phyloP scores from a whole-genome alignment of 1,140 invertebrate genomes.

The Aporrectodea caliginosa region DNA sequence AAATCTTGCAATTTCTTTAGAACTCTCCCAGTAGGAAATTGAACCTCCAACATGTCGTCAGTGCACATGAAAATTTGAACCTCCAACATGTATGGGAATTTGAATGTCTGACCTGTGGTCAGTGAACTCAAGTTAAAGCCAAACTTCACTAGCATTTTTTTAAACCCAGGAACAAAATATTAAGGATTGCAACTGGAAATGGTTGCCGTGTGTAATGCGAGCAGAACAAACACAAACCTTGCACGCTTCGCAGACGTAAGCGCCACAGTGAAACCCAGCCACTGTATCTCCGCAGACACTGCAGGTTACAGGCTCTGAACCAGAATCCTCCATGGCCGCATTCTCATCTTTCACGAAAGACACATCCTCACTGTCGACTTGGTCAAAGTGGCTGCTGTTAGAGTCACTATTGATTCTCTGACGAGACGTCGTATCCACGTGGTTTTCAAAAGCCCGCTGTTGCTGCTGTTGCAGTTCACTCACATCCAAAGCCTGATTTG shows the following conservation, averaged over 20 bases:
- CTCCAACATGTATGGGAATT: too few species aligned
- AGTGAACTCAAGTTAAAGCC: too few species aligned
- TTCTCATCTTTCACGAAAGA: background rate
- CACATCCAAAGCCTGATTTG: background rate
- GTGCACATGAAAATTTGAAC: too few species aligned
- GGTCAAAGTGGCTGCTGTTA: background rate
- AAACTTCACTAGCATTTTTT: too few species aligned
- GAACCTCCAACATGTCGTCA: too few species aligned
- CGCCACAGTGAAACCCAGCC: conserved; percentile 55
- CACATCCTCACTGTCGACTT: background rate
- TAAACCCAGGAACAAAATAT: too few species aligned
- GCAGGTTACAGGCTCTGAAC: conserved; percentile 38
- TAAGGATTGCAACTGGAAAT: too few species aligned
- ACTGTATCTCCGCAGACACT: conserved; percentile 54
- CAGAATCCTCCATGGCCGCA: background rate
- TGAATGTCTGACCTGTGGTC: too few species aligned
- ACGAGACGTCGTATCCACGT: background rate
- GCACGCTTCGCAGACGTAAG: conserved; percentile 56
- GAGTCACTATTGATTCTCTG: background rate
- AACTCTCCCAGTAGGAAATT: too few species aligned
- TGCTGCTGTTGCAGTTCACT: background rate
- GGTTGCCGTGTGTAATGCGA: too few species aligned
- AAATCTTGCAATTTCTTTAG: too few species aligned
- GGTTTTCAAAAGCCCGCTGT: background rate
- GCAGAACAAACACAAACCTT: conserved; percentile 53